Evolutionary conservation across 1,140 invertebrate genomes (phyloP).

Genomic region (Sipha flava): DNA sequence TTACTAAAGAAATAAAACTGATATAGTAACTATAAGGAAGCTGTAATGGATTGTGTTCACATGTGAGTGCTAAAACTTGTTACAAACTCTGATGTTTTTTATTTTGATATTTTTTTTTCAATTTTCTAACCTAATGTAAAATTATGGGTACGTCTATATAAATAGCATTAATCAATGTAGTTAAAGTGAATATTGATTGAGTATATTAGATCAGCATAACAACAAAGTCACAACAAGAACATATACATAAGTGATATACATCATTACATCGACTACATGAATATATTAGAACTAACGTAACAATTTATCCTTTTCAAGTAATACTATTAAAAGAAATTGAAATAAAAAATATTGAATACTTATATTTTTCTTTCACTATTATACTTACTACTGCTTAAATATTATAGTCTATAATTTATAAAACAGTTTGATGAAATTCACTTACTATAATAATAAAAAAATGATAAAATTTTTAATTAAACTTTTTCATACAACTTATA

Average conservation of each 20-base stretch:
- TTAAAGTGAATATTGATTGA: background rate
- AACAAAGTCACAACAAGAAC: background rate
- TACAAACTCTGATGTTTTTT: background rate
- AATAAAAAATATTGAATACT: too few species aligned
- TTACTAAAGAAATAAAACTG: background rate
- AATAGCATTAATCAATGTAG: background rate
- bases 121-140: background rate
- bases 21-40: background rate
- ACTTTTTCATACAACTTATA: too few species aligned
- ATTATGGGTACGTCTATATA: background rate
- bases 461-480: too few species aligned
- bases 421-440: too few species aligned
- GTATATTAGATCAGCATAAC: background rate
- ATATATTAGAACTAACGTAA: background rate
- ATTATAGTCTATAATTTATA: too few species aligned
- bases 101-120: background rate
- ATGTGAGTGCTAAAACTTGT: conserved; percentile 11
- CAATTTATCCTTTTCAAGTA: background rate
- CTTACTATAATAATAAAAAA: too few species aligned
- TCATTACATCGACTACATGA: background rate
- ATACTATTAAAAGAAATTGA: background rate
- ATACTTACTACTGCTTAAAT: too few species aligned
- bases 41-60: background rate
- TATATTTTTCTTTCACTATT: too few species aligned
- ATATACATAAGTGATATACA: background rate